phyloP scores from a whole-genome alignment of 2,888 invertebrate genomes.

The Silvanus unidentatus region DNA sequence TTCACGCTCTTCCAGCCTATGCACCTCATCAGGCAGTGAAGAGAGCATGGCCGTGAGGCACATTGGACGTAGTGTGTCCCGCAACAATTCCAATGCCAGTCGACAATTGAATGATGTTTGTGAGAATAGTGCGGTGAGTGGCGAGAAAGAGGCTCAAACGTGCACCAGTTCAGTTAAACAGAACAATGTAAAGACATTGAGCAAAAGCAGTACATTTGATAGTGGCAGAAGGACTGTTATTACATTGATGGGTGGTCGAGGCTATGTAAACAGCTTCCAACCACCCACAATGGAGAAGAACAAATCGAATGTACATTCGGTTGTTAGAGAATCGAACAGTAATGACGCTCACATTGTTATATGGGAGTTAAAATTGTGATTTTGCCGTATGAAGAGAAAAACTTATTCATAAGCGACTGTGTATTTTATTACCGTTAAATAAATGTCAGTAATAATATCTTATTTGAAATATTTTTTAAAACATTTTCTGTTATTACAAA shows the following conservation, averaged over 20 bases:
- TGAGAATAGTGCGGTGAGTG: conserved; percentile 26
- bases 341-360: conserved; percentile 84
- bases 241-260: conserved; percentile 81
- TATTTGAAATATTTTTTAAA: conserved; percentile 23
- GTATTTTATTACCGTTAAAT: conserved; percentile 25
- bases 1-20: conserved; percentile 72
- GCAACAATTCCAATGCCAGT: conserved; percentile 72
- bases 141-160: conserved; percentile 19
- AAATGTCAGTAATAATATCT: conserved; percentile 26
- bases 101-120: conserved; percentile 50
- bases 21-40: conserved; percentile 81
- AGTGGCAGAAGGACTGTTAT: conserved; percentile 67
- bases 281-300: conserved; percentile 58
- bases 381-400: conserved; percentile 9
- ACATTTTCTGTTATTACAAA: too few species aligned
- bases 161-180: conserved; percentile 21
- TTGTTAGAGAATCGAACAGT: conserved; percentile 63
- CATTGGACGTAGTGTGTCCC: conserved; percentile 59
- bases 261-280: conserved; percentile 81
- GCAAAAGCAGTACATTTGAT: conserved; percentile 28
- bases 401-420: conserved; percentile 11
- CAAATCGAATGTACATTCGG: conserved; percentile 43
- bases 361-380: conserved; percentile 82
- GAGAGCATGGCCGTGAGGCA: conserved; percentile 68
- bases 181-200: conserved; percentile 29